phyloP scores from a whole-genome alignment of 2,888 invertebrate genomes.

The Mechanitis messenoides region DNA sequence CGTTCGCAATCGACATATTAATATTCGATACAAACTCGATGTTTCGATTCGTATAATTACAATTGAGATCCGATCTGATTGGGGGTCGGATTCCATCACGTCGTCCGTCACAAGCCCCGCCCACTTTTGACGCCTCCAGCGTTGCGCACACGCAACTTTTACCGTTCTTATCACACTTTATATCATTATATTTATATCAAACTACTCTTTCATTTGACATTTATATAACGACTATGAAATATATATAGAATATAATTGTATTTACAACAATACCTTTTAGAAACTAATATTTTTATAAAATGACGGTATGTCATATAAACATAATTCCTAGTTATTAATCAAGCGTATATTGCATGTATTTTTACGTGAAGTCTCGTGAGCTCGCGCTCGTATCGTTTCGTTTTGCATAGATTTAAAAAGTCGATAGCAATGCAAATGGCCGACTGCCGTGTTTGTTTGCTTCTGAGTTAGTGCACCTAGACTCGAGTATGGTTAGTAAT shows the following conservation, averaged over 20 bases:
- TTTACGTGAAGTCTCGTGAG: constrained; percentile 56
- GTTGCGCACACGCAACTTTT: constrained; percentile 64
- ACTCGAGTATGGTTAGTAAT: constrained; percentile 41
- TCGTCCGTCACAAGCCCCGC: constrained; percentile 69
- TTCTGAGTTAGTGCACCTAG: constrained; percentile 67
- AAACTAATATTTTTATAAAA: constrained; percentile 3
- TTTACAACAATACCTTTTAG: too few relatives aligned
- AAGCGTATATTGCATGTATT: constrained; percentile 63
- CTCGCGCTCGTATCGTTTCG: constrained; percentile 68
- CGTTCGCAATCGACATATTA: constrained; percentile 70
- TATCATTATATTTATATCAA: constrained; percentile 27
- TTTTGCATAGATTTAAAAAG: constrained; percentile 77
- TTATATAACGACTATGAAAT: background rate
- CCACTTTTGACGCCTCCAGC: constrained; percentile 75
- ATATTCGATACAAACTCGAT: constrained; percentile 71
- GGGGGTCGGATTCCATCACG: constrained; percentile 71
- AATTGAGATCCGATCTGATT: constrained; percentile 71
- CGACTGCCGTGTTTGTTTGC: constrained; percentile 70
- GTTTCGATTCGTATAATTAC: constrained; percentile 75
- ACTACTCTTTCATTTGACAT: constrained; percentile 8
- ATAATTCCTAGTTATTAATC: constrained; percentile 53
- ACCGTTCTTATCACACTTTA: constrained; percentile 24
- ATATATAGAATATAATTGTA: constrained; percentile 4
- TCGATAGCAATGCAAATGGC: constrained; percentile 74
- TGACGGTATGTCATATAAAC: background rate